phyloP scores from a whole-genome alignment of 2,797 vertebrate species.

The Urosaurus nigricauda region DNA sequence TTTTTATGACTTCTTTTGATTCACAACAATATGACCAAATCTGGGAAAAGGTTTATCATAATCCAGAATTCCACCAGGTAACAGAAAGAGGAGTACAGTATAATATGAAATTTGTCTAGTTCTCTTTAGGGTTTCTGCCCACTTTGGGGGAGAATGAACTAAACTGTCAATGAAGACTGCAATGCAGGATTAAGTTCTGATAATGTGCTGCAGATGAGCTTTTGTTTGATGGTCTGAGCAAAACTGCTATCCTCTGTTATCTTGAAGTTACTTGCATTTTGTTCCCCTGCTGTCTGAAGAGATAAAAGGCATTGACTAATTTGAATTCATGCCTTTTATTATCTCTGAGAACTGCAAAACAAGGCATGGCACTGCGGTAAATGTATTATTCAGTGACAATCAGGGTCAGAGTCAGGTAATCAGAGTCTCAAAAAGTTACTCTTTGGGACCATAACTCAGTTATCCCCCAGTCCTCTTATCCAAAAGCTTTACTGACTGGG shows the following conservation, averaged over 20 bases:
- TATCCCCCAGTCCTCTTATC: too few species aligned
- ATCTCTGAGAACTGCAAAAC: too few species aligned
- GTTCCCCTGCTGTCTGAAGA: background rate
- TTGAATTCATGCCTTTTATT: background rate
- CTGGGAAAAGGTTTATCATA: slow-evolving; percentile 77
- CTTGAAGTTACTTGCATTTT: background rate
- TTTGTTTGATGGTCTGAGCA: background rate
- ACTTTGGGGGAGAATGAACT: background rate
- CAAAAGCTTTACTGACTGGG: too few species aligned
- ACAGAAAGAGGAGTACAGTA: slow-evolving; percentile 11
- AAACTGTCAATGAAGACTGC: background rate
- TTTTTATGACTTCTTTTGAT: slow-evolving; percentile 42
- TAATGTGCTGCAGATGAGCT: background rate
- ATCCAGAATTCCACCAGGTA: slow-evolving; percentile 74
- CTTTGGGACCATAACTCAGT: too few species aligned
- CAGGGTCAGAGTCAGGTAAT: background rate
- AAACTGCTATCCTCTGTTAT: background rate
- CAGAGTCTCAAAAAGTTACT: background rate
- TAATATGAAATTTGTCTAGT: background rate
- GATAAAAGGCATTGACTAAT: background rate
- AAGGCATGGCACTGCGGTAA: background rate
- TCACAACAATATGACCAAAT: slow-evolving; percentile 52
- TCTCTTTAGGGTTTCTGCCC: background rate
- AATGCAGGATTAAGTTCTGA: background rate
- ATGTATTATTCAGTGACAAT: too few species aligned